Percentiles rank a stretch among this genome's conserved stretches.
phyloP scores from a whole-genome alignment of 2,888 invertebrate species.

The Dione juno region DNA sequence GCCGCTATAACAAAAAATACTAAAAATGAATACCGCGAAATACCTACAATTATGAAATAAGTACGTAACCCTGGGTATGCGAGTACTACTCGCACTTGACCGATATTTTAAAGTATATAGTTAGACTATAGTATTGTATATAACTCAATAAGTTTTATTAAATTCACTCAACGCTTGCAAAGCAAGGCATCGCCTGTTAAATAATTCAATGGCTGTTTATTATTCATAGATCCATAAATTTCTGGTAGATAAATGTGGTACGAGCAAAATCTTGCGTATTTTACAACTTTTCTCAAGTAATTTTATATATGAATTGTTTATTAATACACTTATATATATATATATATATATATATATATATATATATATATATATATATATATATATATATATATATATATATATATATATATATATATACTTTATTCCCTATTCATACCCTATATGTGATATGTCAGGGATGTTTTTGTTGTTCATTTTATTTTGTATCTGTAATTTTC shows the following conservation, averaged over 20 bases:
- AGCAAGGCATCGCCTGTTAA: slow-evolving; percentile 31
- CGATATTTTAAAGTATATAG: no score
- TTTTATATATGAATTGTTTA: slow-evolving; percentile 17
- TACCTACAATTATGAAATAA: no score
- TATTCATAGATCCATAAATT: slow-evolving; percentile 39
- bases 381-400: no score
- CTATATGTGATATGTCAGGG: slow-evolving; percentile 3
- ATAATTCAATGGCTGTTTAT: slow-evolving; percentile 37
- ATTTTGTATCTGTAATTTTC: no score
- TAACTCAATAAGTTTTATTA: slow-evolving; percentile 23
- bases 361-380: no score
- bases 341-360: no score
- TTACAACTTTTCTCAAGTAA: slow-evolving; percentile 21
- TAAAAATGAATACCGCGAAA: no score
- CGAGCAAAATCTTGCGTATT: slow-evolving; percentile 29
- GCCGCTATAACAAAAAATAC: no score
- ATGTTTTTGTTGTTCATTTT: background rate
- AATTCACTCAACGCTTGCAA: slow-evolving; percentile 24
- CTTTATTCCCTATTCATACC: background rate
- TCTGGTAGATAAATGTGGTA: slow-evolving; percentile 27
- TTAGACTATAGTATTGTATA: background rate
- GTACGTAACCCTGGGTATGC: no score
- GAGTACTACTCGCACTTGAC: no score
- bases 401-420: no score
- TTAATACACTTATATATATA: background rate